Conservation (phyloP, 37 sponge, comb jelly and placozoan genomes). For the Axinella damicornis region DNA sequence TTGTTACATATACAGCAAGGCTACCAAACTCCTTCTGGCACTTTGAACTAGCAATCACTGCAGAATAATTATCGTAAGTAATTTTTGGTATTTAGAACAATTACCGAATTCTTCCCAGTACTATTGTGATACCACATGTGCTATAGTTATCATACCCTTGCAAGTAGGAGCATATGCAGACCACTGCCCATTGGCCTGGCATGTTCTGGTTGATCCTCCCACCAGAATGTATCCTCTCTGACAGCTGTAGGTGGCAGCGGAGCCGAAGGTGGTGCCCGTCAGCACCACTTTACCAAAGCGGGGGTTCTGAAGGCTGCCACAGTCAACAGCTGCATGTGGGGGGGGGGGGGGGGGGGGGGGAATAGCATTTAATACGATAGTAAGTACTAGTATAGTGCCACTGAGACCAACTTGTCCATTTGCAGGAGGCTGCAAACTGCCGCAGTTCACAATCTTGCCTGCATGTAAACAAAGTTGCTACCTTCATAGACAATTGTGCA, state of each 20-base stretch:
- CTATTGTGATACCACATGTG: too few relatives aligned
- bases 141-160: constrained; percentile 23
- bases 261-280: neutral
- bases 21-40: too few relatives aligned
- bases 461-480: too few relatives aligned
- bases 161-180: constrained; percentile 48
- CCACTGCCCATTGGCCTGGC: constrained; percentile 61
- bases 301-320: neutral
- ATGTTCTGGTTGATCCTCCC: constrained; percentile 37
- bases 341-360: too few relatives aligned
- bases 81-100: too few relatives aligned
- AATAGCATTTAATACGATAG: too few relatives aligned
- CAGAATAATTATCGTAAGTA: too few relatives aligned
- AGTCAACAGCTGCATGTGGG: constrained; percentile 30
- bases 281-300: constrained; percentile 10
- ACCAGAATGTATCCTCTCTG: constrained; percentile 44
- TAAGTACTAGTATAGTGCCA: too few relatives aligned
- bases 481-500: too few relatives aligned
- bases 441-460: neutral
- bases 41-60: too few relatives aligned
- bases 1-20: too few relatives aligned
- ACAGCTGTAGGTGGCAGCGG: constrained; percentile 40
- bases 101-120: too few relatives aligned
- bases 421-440: neutral
- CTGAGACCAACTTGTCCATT: constrained; percentile 8